These are phyloP conservation scores for Cyphomyrmex costatus DNA, from an alignment of 1,140 invertebrate species.

Conservation along the genomic window DNA sequence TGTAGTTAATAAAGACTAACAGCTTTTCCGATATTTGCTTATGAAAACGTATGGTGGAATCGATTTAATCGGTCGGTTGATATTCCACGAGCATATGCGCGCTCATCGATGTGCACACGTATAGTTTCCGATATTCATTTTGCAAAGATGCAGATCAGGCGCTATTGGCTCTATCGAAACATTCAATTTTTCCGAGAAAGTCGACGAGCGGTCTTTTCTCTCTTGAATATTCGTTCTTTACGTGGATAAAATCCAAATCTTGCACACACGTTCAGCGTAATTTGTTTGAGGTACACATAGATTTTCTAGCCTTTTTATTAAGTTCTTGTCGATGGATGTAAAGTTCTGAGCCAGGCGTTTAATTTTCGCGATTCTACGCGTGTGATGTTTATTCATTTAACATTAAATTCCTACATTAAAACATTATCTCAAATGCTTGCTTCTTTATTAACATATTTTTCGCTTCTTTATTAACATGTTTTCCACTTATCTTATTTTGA, in stretches of 20 bases:
- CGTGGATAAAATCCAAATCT: slow-evolving; percentile 23
- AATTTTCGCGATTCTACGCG: neutral
- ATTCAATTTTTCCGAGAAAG: slow-evolving; percentile 61
- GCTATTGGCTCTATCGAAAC: slow-evolving; percentile 57
- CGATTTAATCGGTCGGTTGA: slow-evolving; percentile 62
- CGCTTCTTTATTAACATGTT: neutral
- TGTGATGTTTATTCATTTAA: slow-evolving; percentile 17
- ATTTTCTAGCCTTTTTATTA: slow-evolving; percentile 15
- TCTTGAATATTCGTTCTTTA: slow-evolving; percentile 57
- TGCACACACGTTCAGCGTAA: slow-evolving; percentile 34
- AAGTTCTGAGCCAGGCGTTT: neutral
- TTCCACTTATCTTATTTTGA: neutral
- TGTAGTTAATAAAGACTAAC: slow-evolving; percentile 61
- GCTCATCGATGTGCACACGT: slow-evolving; percentile 50
- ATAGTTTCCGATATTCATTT: slow-evolving; percentile 65
- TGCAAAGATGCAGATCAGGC: slow-evolving; percentile 64
- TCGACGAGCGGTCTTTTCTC: slow-evolving; percentile 21
- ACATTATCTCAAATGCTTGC: neutral
- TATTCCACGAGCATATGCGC: slow-evolving; percentile 59
- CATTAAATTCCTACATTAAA: neutral
- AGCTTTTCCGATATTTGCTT: slow-evolving; percentile 58
- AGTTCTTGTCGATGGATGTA: slow-evolving; percentile 5
- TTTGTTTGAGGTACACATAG: slow-evolving; percentile 9
- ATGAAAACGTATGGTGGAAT: slow-evolving; percentile 53
- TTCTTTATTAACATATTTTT: neutral